Evolutionary conservation across 1,140 invertebrate genomes (phyloP).

Genomic region (Telenomus remus): DNA sequence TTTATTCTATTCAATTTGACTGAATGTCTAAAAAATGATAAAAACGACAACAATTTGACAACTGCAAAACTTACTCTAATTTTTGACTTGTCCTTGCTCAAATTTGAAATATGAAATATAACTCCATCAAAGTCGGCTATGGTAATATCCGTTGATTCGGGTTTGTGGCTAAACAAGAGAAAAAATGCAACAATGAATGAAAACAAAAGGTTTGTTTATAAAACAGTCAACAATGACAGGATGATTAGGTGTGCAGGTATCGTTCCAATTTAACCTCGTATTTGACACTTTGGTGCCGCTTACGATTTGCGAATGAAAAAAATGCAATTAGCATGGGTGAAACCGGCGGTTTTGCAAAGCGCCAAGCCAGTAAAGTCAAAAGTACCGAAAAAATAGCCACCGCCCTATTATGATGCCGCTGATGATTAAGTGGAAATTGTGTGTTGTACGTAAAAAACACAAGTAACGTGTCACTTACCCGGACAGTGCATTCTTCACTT

Average conservation of each 20-base stretch:
- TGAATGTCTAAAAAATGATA: too few species aligned
- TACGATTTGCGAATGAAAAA: too few species aligned
- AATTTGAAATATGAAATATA: constrained; percentile 98
- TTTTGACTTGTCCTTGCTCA: constrained; percentile 97
- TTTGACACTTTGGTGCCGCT: too few species aligned
- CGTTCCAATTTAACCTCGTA: too few species aligned
- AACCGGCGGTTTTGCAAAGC: too few species aligned
- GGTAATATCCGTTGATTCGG: constrained; percentile 94
- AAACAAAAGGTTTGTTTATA: too few species aligned
- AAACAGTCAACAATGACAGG: too few species aligned
- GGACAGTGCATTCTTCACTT: constrained; percentile 95
- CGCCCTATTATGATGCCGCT: constrained; percentile 58
- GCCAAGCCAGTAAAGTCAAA: background rate
- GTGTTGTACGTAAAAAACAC: constrained; percentile 38
- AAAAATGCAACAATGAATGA: constrained; percentile 1
- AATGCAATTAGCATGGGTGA: too few species aligned
- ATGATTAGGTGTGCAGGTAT: too few species aligned
- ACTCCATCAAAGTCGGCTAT: constrained; percentile 99
- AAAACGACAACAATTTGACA: too few species aligned
- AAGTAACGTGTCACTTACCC: constrained; percentile 84
- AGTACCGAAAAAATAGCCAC: constrained; percentile 21
- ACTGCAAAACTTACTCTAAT: constrained; percentile 86
- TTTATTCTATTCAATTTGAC: too few species aligned
- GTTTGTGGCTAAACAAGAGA: constrained; percentile 85
- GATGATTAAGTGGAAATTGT: constrained; percentile 38